Evolutionary conservation across 2,113 vertebrate species (phyloP), one percentile per base, ranked within the genome.

Genomic region (Chaetorhynchus papuensis): DNA sequence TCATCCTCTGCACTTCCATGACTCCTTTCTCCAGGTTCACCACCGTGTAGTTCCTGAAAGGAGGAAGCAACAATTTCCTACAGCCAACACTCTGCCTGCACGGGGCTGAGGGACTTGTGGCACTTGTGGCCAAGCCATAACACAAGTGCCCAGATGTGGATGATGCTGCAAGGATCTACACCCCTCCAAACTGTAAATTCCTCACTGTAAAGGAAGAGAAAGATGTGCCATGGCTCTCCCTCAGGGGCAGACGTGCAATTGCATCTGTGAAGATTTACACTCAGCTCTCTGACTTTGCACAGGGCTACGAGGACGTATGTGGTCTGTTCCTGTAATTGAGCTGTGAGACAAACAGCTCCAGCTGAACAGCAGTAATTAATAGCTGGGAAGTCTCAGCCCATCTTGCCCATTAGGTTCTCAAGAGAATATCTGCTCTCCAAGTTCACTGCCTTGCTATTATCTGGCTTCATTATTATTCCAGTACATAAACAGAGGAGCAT

Each of bases 11-110:
- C 80, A 99, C 99, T 84, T 99, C 99, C 97, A 99, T 82, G 68
- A 98, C 97, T 42, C 99, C 99, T 59, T 99, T 99, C 95, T 99
- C 98, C 3, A 98, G 97, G 83, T 99, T 99, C 89, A 99, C 99
- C 94, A 99, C 98, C 0, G 99, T 99, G 98, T 99, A 99, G 97
- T 98, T 99, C 96, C 99, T 99, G 52, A 19, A 96, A 84, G 24
- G 7, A 18, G 82, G 16, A 94, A 78, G 61, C 1, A 47, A 41
- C 15, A 10, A 3, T 31, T 68, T 30, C 27, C 8, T 33, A 7
- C 22, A 23, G 57, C 10, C 18, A 65, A 5, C 16, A 13, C 8
- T 41, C 45, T 26, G 8, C 50, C 31, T 19, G 27, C 72, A 75
- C 4, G 3, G 53, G 26, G 30, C 52, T 20, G 5, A 45, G 26